phyloP scores from a whole-genome alignment of 1,140 invertebrate species.

The Aricia agestis region DNA sequence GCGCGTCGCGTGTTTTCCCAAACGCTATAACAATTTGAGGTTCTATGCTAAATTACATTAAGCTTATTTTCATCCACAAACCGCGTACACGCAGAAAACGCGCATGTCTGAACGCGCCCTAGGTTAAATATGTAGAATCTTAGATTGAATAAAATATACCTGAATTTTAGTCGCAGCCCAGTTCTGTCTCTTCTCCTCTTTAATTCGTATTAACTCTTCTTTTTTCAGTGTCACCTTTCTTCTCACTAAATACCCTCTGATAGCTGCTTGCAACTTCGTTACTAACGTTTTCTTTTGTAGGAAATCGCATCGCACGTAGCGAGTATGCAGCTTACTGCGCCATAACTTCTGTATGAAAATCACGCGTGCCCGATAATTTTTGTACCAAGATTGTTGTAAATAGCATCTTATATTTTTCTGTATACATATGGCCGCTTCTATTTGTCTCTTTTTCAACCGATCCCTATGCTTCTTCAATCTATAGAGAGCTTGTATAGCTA shows the following conservation, averaged over 20 bases:
- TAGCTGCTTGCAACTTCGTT: slow-evolving; percentile 62
- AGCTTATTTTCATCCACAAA: too few species aligned
- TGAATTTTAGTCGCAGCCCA: slow-evolving; percentile 80
- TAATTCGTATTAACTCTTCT: slow-evolving; percentile 64
- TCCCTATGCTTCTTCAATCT: slow-evolving; percentile 43
- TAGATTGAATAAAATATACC: slow-evolving; percentile 42
- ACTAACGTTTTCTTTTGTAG: slow-evolving; percentile 49
- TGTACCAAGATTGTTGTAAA: slow-evolving; percentile 49
- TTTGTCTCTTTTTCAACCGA: slow-evolving; percentile 40
- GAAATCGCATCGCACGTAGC: slow-evolving; percentile 49
- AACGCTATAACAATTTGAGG: too few species aligned
- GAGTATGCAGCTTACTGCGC: slow-evolving; percentile 53
- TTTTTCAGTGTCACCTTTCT: slow-evolving; percentile 50
- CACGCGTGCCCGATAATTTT: slow-evolving; percentile 40
- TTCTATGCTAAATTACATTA: too few species aligned
- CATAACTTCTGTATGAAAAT: slow-evolving; percentile 71
- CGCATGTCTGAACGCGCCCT: too few species aligned
- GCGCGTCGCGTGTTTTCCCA: too few species aligned
- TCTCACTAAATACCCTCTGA: slow-evolving; percentile 74
- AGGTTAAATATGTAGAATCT: too few species aligned
- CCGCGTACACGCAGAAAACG: too few species aligned
- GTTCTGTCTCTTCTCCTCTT: slow-evolving; percentile 59
- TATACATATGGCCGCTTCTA: slow-evolving; percentile 77
- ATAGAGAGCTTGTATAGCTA: slow-evolving; percentile 57
- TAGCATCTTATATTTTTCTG: slow-evolving; percentile 80